Percentiles rank a stretch among this genome's conserved stretches.
These are phyloP conservation scores for Dromaius novaehollandiae DNA, from an alignment of 2,113 vertebrate genomes.

Conservation along the genomic window DNA sequence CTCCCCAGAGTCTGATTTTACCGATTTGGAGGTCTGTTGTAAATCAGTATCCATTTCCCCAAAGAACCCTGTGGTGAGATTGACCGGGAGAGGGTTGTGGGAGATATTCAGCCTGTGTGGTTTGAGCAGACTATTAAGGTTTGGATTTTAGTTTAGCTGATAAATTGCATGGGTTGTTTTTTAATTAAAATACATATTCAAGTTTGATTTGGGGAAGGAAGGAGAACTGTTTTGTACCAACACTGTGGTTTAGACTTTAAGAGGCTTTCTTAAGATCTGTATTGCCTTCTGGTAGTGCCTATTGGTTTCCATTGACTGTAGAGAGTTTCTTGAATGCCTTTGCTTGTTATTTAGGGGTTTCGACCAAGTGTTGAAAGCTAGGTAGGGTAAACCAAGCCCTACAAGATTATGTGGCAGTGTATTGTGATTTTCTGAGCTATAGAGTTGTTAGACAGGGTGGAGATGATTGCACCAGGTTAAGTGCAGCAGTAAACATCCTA, in stretches of 20 bases:
- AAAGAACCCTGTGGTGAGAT: accelerated
- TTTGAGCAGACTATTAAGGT: not conserved
- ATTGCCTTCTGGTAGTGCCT: not conserved
- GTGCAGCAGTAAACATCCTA: not conserved
- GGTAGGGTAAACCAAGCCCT: not conserved
- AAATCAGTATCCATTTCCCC: not conserved
- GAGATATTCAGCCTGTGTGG: not conserved
- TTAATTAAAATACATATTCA: not conserved
- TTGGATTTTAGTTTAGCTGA: not conserved
- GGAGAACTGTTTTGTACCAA: not conserved
- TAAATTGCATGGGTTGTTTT: not conserved
- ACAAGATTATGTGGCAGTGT: not conserved
- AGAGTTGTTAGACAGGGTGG: not conserved
- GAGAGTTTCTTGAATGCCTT: not conserved
- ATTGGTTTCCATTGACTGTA: not conserved
- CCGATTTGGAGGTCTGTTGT: not conserved
- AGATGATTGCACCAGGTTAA: not conserved
- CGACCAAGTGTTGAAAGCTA: not conserved
- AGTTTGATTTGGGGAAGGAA: not conserved
- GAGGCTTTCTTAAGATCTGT: not conserved
- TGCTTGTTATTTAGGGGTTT: not conserved
- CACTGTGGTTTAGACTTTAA: not conserved
- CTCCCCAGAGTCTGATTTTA: not conserved
- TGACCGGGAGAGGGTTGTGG: not conserved
- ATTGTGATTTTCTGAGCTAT: not conserved